These are phyloP conservation scores for Bungarus multicinctus DNA, from an alignment of 2,113 vertebrate genomes.

Conservation along the genomic window DNA sequence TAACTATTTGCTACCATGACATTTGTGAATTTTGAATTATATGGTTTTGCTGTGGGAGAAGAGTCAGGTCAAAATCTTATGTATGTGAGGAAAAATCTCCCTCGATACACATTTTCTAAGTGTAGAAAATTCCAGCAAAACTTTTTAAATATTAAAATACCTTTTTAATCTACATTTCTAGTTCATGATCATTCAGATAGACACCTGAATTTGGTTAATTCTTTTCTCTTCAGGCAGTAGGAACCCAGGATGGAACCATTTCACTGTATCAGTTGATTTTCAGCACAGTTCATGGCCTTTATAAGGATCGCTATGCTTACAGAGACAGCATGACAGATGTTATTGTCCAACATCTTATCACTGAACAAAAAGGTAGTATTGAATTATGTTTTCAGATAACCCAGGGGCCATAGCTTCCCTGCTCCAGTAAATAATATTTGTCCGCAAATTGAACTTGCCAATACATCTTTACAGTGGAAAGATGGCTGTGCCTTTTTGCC, in stretches of 20 bases:
- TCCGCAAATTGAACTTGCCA: not conserved
- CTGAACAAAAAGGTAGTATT: slow-evolving; percentile 84
- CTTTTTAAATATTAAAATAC: not conserved
- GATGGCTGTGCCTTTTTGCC: not conserved
- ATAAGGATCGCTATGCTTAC: slow-evolving; percentile 94
- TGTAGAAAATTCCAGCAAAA: not conserved
- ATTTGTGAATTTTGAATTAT: not conserved
- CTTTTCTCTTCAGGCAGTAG: slow-evolving; percentile 78
- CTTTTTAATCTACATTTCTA: not conserved
- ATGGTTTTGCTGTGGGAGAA: not conserved
- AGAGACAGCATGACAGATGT: slow-evolving; percentile 97
- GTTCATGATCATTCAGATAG: not conserved
- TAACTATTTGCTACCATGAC: not conserved
- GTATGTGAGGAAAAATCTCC: not conserved
- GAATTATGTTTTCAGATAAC: not conserved
- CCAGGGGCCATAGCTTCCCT: too few species aligned
- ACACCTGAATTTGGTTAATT: not conserved
- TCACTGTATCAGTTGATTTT: slow-evolving; percentile 95
- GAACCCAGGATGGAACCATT: slow-evolving; percentile 95
- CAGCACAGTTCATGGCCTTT: slow-evolving; percentile 95
- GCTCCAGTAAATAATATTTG: not conserved
- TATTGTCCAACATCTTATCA: slow-evolving; percentile 96
- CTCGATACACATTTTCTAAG: not conserved
- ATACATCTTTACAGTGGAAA: not conserved
- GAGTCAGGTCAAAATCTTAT: not conserved